Evolutionary conservation across 2,113 vertebrate species (phyloP).

Genomic region (Cyanistes caeruleus): DNA sequence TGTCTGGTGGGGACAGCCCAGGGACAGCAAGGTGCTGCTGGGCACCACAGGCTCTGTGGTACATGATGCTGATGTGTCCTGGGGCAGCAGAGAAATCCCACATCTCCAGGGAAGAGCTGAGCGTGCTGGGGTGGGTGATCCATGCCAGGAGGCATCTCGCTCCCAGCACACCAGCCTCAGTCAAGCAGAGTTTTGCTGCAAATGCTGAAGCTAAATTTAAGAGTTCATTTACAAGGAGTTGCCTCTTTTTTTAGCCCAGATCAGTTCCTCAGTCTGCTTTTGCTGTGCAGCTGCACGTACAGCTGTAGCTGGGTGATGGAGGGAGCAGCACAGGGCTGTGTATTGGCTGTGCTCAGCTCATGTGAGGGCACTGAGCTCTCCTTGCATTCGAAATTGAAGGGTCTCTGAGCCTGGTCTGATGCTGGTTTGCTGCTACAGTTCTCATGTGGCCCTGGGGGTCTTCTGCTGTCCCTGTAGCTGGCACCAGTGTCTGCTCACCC

Average conservation of each 20-base stretch:
- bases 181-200: neutral
- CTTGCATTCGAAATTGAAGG: neutral
- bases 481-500: neutral
- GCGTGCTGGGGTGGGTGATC: fast-evolving
- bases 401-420: neutral
- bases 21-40: fast-evolving
- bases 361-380: neutral
- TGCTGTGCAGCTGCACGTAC: neutral
- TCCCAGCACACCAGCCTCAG: neutral
- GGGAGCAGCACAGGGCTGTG: neutral
- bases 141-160: neutral
- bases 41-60: neutral
- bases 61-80: fast-evolving
- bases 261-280: neutral
- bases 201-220: slow-evolving; percentile 26
- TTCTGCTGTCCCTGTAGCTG: neutral
- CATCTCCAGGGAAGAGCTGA: neutral
- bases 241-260: slow-evolving; percentile 15
- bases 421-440: neutral
- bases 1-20: neutral
- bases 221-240: neutral
- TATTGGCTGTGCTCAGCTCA: neutral
- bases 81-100: neutral
- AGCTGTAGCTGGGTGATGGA: neutral
- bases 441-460: neutral